These are phyloP conservation scores for Anthoscopus minutus DNA, from an alignment of 2,113 vertebrate species.

Conservation along the genomic window DNA sequence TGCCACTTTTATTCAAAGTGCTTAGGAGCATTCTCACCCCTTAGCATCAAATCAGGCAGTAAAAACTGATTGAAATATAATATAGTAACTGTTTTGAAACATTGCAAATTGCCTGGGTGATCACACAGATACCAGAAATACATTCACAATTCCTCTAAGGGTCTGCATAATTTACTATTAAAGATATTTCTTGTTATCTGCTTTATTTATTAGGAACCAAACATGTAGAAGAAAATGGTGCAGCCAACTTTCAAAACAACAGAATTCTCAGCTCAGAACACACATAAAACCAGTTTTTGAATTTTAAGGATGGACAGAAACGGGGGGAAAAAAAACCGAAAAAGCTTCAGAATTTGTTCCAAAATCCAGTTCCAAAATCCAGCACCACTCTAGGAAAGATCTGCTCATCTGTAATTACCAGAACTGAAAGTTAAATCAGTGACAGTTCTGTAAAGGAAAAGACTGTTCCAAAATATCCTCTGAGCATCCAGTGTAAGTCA, in stretches of 20 bases:
- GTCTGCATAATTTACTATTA: neutral
- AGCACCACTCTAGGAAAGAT: neutral
- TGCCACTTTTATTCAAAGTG: neutral
- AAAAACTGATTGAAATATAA: neutral
- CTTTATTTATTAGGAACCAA: neutral
- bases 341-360: neutral
- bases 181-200: neutral
- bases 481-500: neutral
- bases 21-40: neutral
- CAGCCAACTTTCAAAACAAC: neutral
- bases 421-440: neutral
- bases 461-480: neutral
- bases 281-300: neutral
- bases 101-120: neutral
- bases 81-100: neutral
- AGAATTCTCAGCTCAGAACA: neutral
- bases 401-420: neutral
- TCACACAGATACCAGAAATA: neutral
- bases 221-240: rapidly evolving
- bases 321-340: rapidly evolving
- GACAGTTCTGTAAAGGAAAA: neutral
- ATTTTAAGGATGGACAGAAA: neutral
- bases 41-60: neutral
- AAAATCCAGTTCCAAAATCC: neutral
- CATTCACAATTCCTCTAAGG: neutral